phyloP scores from a whole-genome alignment of 2,888 invertebrate genomes.

The Uropetala carovei region DNA sequence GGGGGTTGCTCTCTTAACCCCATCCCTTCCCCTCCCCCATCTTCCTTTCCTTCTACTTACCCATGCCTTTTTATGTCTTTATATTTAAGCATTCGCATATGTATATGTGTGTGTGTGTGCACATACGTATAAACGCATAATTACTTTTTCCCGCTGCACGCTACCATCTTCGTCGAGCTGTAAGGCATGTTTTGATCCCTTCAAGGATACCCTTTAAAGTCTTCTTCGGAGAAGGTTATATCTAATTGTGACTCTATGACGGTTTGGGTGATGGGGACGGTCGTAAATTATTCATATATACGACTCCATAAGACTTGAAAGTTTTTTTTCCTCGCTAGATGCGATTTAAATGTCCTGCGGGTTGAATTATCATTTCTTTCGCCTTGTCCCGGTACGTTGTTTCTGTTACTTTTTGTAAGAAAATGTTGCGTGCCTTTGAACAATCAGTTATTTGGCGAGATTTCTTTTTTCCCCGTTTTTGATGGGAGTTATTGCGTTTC shows the following conservation, averaged over 20 bases:
- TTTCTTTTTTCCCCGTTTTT: constrained; percentile 7
- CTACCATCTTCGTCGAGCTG: too few species aligned
- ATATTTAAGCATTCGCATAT: not conserved
- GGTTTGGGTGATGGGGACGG: not conserved
- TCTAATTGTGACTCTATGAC: not conserved
- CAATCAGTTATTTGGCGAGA: constrained; percentile 37
- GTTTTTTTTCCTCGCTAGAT: constrained; percentile 29
- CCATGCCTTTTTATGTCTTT: not conserved
- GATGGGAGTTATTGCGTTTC: not conserved
- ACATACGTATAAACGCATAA: too few species aligned
- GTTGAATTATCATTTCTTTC: constrained; percentile 44
- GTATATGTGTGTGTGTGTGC: not conserved
- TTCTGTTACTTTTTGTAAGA: not conserved
- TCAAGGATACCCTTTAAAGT: not conserved
- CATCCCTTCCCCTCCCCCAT: not conserved
- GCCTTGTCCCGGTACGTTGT: not conserved
- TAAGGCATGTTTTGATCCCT: not conserved
- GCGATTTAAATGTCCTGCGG: constrained; percentile 20
- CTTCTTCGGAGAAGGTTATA: not conserved
- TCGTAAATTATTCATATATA: constrained; percentile 33
- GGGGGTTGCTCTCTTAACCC: not conserved
- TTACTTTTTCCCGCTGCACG: too few species aligned
- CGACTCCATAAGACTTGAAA: constrained; percentile 13
- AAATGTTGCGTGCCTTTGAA: constrained; percentile 33
- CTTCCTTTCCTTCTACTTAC: not conserved